Evolutionary conservation across 2,113 vertebrate genomes (phyloP).

Genomic region (Pterocles gutturalis): DNA sequence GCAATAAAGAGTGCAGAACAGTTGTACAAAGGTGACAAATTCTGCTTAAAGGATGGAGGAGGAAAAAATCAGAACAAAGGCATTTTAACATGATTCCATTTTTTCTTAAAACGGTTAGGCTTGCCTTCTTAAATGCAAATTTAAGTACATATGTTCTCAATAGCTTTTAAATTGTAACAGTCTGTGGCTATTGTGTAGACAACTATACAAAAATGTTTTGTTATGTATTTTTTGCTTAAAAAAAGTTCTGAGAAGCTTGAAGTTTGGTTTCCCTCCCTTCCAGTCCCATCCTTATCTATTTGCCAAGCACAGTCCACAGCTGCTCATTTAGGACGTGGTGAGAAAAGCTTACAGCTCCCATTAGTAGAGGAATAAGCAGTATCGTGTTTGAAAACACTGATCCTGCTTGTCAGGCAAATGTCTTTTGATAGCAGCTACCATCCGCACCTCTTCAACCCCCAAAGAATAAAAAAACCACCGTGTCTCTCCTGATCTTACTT

Average conservation of each 20-base stretch:
- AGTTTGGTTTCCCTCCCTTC: not conserved
- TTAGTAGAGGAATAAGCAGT: not conserved
- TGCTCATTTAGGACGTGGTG: not conserved
- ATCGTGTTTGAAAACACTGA: not conserved
- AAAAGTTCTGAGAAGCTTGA: not conserved
- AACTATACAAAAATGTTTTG: not conserved
- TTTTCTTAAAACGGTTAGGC: not conserved
- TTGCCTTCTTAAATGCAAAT: not conserved
- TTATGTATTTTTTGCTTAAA: not conserved
- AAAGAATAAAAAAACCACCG: not conserved
- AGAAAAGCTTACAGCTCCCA: not conserved
- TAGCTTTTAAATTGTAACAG: not conserved
- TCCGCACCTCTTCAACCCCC: not conserved
- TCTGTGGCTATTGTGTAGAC: not conserved
- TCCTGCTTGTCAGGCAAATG: not conserved
- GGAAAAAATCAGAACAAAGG: not conserved
- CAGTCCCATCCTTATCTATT: not conserved
- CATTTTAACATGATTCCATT: not conserved
- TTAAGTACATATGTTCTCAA: not conserved
- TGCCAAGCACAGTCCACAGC: not conserved
- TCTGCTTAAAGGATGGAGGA: not conserved
- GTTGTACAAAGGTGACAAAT: not conserved
- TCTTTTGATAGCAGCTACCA: not conserved
- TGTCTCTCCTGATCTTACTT: not conserved
- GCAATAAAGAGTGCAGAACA: not conserved